A percentile compares a stretch with the other conserved stretches of the same genome.
Conservation (phyloP, 2,797 vertebrate genomes). For the Aldrovandia affinis region DNA sequence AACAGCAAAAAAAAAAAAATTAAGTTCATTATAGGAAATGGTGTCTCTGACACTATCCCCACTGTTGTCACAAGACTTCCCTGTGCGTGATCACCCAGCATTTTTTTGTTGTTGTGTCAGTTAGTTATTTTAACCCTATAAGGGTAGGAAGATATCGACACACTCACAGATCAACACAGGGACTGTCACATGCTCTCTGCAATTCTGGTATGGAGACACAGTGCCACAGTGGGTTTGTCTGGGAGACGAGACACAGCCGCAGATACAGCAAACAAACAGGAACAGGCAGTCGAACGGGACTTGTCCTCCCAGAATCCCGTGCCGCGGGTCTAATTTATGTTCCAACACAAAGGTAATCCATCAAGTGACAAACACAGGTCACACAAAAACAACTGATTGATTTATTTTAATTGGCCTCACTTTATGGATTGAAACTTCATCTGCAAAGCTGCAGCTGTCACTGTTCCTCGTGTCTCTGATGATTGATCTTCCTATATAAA, state of each 20-base stretch:
- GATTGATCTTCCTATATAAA: neutral
- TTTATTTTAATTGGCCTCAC: slow-evolving; percentile 1
- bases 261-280: neutral
- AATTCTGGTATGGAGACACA: neutral
- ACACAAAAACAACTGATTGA: neutral
- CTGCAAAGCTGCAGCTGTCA: neutral
- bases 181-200: neutral
- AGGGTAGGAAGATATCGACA: neutral
- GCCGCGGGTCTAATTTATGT: neutral
- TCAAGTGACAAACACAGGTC: neutral
- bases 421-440: neutral
- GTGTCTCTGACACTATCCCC: too few species aligned
- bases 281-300: neutral
- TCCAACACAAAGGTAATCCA: neutral
- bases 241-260: neutral
- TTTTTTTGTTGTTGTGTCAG: too few species aligned
- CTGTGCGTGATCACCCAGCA: too few species aligned
- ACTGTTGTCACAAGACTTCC: too few species aligned
- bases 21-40: too few species aligned
- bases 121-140: neutral
- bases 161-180: neutral
- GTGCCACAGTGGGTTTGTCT: neutral
- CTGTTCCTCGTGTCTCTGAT: neutral
- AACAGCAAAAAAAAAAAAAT: too few species aligned
- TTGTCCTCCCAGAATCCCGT: neutral